Percentiles rank a stretch among this genome's conserved stretches.
phyloP scores from a whole-genome alignment of 2,113 vertebrate genomes.

The Fulmarus glacialis region DNA sequence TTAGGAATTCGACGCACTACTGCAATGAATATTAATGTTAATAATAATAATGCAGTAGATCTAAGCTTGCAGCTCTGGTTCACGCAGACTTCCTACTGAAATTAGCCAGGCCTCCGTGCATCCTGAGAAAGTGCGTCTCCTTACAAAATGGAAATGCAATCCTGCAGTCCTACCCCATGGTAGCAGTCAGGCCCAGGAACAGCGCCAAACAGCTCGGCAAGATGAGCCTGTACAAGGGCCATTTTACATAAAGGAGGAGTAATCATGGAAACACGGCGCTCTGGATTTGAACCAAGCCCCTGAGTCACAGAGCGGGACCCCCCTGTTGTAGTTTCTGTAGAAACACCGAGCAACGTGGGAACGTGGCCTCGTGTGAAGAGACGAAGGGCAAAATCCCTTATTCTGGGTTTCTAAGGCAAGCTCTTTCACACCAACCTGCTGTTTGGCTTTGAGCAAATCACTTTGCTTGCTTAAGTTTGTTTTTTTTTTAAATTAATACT shows the following conservation, averaged over 20 bases:
- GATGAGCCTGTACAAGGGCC: constrained; percentile 57
- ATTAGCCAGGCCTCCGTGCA: background rate
- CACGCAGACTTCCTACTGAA: constrained; percentile 1
- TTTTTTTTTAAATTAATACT: constrained; percentile 32
- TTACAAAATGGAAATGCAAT: constrained; percentile 50
- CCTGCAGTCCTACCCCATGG: constrained; percentile 17
- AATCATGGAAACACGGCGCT: constrained; percentile 49
- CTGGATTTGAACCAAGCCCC: constrained; percentile 53
- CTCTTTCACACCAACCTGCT: constrained; percentile 36
- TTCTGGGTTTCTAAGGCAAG: constrained; percentile 41
- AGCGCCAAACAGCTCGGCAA: constrained; percentile 28
- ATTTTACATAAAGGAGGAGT: constrained; percentile 57
- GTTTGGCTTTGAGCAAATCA: constrained; percentile 53
- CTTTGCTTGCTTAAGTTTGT: constrained; percentile 39
- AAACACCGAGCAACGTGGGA: background rate
- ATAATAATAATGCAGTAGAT: background rate
- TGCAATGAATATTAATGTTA: constrained; percentile 3
- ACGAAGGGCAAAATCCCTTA: constrained; percentile 22
- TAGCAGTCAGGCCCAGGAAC: constrained; percentile 46
- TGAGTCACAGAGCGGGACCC: constrained; percentile 9
- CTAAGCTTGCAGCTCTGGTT: background rate
- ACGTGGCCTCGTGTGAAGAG: background rate
- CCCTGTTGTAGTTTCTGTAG: constrained; percentile 21
- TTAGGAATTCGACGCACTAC: background rate
- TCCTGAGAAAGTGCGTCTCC: constrained; percentile 22